These are phyloP conservation scores for Vimba vimba DNA, from an alignment of 2,113 vertebrate genomes.

Conservation along the genomic window DNA sequence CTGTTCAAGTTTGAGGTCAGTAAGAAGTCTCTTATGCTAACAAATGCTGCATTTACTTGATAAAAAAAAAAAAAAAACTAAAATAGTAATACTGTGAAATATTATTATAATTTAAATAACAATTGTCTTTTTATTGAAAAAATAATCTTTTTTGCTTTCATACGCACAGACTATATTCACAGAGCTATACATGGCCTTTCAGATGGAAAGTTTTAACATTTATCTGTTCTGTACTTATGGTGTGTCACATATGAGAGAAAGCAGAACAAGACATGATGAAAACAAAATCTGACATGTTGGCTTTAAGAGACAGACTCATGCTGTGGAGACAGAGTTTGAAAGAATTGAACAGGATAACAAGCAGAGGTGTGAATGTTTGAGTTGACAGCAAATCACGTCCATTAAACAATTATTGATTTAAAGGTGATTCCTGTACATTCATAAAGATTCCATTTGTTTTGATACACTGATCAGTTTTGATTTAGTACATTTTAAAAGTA, in stretches of 20 bases:
- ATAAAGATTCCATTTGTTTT: neutral
- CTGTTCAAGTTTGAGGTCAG: neutral
- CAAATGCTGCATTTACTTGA: neutral
- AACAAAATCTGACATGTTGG: neutral
- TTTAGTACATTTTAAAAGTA: neutral
- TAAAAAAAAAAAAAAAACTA: too few species aligned
- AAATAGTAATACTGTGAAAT: neutral
- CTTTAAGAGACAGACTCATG: conserved; percentile 7
- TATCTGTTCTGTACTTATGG: neutral
- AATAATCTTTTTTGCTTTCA: neutral
- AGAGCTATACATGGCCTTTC: neutral
- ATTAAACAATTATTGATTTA: neutral
- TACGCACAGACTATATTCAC: neutral
- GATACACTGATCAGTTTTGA: neutral
- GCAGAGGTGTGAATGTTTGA: neutral
- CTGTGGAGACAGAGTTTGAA: neutral
- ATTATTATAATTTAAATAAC: neutral
- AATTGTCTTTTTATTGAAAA: neutral
- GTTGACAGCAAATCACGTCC: neutral
- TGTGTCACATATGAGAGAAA: neutral
- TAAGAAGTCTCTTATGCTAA: neutral
- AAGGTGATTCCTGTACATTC: neutral
- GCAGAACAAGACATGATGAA: neutral
- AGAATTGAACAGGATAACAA: neutral
- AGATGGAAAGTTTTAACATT: neutral